Conservation (phyloP, 2,113 vertebrate species). For the Mungos mungo region DNA sequence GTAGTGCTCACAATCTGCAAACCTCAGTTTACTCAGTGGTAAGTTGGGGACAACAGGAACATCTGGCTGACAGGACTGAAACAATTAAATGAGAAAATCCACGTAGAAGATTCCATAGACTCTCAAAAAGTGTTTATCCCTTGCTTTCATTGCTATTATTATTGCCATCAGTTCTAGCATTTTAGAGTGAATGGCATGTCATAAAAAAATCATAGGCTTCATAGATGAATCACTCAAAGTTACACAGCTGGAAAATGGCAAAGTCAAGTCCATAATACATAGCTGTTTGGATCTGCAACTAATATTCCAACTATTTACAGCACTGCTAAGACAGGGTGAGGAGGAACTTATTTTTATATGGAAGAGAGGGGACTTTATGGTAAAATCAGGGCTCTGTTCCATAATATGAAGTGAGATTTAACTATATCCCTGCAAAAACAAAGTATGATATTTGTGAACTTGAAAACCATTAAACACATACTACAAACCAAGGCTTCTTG, state of each 20-base stretch:
- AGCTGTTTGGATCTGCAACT: not conserved
- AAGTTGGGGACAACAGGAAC: not conserved
- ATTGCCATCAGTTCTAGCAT: not conserved
- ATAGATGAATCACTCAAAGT: not conserved
- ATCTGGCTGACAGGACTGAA: no score
- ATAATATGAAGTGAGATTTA: constrained; percentile 19
- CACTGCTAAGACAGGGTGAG: not conserved
- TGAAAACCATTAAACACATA: constrained; percentile 34
- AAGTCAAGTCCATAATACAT: not conserved
- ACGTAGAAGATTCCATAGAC: not conserved
- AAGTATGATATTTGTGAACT: constrained; percentile 3
- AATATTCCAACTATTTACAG: not conserved
- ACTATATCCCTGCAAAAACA: constrained; percentile 46
- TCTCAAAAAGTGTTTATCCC: not conserved
- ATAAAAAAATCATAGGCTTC: not conserved
- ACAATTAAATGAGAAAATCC: not conserved
- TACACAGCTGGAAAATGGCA: not conserved
- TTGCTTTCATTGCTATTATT: not conserved
- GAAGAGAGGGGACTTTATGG: not conserved
- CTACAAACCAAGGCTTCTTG: not conserved
- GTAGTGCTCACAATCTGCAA: no score
- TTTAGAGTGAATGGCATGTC: not conserved
- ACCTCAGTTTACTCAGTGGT: no score
- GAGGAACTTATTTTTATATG: not conserved
- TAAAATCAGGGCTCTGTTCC: not conserved